Percentiles rank a stretch among this genome's conserved stretches.
phyloP scores from a whole-genome alignment of 2,888 invertebrate species.

The Agrotis segetum region DNA sequence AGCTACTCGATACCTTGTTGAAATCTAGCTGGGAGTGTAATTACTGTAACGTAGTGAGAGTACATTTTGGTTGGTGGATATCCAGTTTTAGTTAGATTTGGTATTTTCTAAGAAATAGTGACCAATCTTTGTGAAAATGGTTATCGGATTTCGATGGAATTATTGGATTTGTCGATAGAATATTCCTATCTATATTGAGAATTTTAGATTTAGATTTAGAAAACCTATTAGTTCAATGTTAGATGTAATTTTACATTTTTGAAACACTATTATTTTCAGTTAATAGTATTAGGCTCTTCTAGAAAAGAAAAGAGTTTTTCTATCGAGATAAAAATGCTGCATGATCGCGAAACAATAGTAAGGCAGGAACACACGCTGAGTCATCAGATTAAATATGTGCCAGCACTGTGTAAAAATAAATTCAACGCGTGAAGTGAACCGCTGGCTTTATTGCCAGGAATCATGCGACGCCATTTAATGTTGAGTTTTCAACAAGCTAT shows the following conservation, averaged over 20 bases:
- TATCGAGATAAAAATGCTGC: constrained; percentile 11
- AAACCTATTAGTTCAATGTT: no score
- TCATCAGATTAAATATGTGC: constrained; percentile 71
- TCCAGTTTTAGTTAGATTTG: not conserved
- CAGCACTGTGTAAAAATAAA: constrained; percentile 52
- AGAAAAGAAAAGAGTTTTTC: not conserved
- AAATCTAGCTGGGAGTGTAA: constrained; percentile 16
- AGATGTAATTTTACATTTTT: no score
- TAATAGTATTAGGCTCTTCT: not conserved
- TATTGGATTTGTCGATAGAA: not conserved
- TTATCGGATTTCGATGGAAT: not conserved
- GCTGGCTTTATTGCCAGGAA: constrained; percentile 66
- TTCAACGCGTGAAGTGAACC: constrained; percentile 54
- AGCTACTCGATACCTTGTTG: constrained; percentile 35
- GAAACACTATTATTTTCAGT: not conserved
- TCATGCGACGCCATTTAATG: constrained; percentile 71
- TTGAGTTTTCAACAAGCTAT: constrained; percentile 59
- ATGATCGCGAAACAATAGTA: constrained; percentile 49
- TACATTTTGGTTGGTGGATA: constrained; percentile 1
- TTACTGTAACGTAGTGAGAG: constrained; percentile 12
- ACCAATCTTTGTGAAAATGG: constrained; percentile 2
- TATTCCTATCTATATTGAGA: not conserved
- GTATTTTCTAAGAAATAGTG: constrained; percentile 1
- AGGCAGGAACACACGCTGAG: constrained; percentile 56
- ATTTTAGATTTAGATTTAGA: not conserved